Percentiles rank a stretch among this genome's conserved stretches.
Conservation (phyloP, 2,113 vertebrate species). For the Formicarius rufipectus region DNA sequence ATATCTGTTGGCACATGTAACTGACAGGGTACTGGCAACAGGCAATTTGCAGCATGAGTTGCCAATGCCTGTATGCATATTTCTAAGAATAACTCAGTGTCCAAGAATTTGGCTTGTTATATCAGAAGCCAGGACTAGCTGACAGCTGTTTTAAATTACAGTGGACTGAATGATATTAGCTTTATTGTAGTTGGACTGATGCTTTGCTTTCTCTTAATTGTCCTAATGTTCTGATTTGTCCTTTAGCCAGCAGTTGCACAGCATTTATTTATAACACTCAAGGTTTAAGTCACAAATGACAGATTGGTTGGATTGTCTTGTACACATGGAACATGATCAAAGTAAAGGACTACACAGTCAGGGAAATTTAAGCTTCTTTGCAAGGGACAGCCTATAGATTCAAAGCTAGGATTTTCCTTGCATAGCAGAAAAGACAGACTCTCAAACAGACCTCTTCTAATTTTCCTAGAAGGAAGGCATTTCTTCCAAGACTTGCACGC, state of each 20-base stretch:
- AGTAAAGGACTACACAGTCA: slow-evolving; percentile 43
- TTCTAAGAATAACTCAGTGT: slow-evolving; percentile 85
- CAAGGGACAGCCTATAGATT: slow-evolving; percentile 44
- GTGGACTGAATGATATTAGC: slow-evolving; percentile 60
- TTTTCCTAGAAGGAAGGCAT: slow-evolving; percentile 55
- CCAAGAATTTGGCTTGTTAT: slow-evolving; percentile 79
- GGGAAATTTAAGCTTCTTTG: slow-evolving; percentile 55
- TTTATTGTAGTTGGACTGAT: slow-evolving; percentile 66
- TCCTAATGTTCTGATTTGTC: slow-evolving; percentile 63
- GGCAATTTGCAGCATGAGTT: slow-evolving; percentile 67
- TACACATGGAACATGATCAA: slow-evolving; percentile 64
- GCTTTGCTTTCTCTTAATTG: slow-evolving; percentile 59
- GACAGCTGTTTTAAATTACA: slow-evolving; percentile 79
- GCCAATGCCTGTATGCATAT: slow-evolving; percentile 73
- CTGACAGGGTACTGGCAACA: slow-evolving; percentile 78
- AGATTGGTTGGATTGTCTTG: slow-evolving; percentile 62
- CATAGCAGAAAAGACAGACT: slow-evolving; percentile 23
- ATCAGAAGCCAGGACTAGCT: slow-evolving; percentile 67
- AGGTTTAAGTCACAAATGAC: slow-evolving; percentile 67
- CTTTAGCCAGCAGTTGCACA: slow-evolving; percentile 48
- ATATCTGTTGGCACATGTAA: slow-evolving; percentile 70
- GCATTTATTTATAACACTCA: slow-evolving; percentile 70
- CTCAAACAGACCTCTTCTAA: slow-evolving; percentile 15
- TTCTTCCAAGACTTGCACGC: slow-evolving; percentile 11
- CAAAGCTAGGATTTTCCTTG: slow-evolving; percentile 57